These are phyloP conservation scores for Brachionus manjavacas DNA, from an alignment of 1,140 invertebrate species.

Conservation along the genomic window DNA sequence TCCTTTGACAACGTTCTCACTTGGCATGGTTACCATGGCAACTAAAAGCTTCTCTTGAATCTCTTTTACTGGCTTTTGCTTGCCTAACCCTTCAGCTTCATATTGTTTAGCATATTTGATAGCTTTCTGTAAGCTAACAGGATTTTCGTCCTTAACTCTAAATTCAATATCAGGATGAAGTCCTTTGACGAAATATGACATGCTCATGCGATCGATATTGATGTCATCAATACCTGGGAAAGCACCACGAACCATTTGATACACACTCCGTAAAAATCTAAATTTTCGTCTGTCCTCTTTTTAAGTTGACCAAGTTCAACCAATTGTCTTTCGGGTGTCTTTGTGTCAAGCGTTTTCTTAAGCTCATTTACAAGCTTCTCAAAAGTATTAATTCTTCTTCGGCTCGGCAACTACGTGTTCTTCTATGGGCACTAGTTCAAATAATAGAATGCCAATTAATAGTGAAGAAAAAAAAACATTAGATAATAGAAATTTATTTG, in stretches of 20 bases:
- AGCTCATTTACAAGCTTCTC: background rate
- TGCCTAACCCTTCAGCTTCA: background rate
- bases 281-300: background rate
- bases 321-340: background rate
- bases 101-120: background rate
- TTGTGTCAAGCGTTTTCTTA: background rate
- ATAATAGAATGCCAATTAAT: background rate
- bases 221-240: background rate
- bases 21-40: background rate
- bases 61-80: background rate
- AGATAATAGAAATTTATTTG: conserved; percentile 26
- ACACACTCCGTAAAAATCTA: background rate
- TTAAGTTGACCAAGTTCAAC: background rate
- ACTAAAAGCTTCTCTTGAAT: background rate
- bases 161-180: background rate
- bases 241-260: background rate
- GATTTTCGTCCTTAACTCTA: background rate
- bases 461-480: background rate
- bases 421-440: background rate
- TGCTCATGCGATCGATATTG: background rate
- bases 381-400: background rate
- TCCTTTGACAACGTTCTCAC: background rate
- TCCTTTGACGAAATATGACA: background rate
- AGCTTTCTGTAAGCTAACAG: background rate
- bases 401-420: background rate